phyloP scores from a whole-genome alignment of 2,888 invertebrate species.

The Rotaria socialis region DNA sequence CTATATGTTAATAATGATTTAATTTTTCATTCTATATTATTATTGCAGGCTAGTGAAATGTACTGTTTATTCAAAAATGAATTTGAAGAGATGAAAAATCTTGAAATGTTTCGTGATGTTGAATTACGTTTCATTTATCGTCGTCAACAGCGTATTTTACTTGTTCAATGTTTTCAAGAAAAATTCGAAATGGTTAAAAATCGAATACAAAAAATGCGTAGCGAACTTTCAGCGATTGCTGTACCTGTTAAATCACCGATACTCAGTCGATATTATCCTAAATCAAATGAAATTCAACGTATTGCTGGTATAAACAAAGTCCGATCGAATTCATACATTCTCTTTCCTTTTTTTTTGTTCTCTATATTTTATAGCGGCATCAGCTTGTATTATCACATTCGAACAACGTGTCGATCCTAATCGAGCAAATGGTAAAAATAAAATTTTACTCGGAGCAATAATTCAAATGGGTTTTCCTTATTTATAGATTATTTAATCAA shows the following conservation, averaged over 20 bases:
- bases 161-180: slow-evolving; percentile 31
- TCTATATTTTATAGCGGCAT: background rate
- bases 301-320: background rate
- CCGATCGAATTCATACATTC: too few relatives aligned
- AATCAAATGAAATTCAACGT: background rate
- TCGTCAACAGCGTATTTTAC: background rate
- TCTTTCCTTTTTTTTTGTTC: background rate
- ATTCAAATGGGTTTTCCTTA: background rate
- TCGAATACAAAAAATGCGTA: slow-evolving; percentile 19
- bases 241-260: background rate
- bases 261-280: background rate
- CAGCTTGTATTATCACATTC: background rate
- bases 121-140: slow-evolving; percentile 17
- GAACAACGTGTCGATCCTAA: background rate
- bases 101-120: background rate
- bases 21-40: background rate
- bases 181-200: slow-evolving; percentile 31
- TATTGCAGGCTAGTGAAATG: background rate
- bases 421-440: background rate
- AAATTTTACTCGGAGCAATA: background rate
- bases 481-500: background rate
- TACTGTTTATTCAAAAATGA: background rate
- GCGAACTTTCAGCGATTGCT: background rate
- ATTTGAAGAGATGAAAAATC: background rate
- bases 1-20: too few relatives aligned